Evolutionary conservation across 2,797 vertebrate species (phyloP).

Genomic region (Siniperca obscura): DNA sequence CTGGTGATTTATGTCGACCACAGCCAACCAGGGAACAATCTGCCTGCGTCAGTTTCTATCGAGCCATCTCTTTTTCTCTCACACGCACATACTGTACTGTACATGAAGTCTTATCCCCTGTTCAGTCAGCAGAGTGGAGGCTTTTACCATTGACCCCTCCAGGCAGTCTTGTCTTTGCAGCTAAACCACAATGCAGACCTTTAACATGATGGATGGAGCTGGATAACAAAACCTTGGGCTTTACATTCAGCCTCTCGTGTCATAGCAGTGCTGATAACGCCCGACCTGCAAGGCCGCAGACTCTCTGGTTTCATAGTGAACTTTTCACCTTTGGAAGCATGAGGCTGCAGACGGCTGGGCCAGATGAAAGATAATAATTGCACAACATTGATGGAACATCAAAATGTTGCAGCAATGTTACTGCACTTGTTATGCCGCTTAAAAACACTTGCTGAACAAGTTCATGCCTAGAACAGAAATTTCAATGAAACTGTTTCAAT

Average conservation of each 20-base stretch:
- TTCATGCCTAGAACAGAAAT: too few relatives aligned
- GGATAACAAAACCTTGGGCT: slow-evolving; percentile 42
- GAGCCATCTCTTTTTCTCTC: slow-evolving; percentile 29
- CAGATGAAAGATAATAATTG: not conserved
- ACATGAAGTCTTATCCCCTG: slow-evolving; percentile 53
- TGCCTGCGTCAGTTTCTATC: slow-evolving; percentile 67
- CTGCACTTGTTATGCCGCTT: not conserved
- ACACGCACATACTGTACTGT: slow-evolving; percentile 23
- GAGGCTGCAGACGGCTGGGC: slow-evolving; percentile 10
- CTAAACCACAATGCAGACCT: slow-evolving; percentile 61
- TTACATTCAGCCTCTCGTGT: slow-evolving; percentile 52
- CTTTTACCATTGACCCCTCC: slow-evolving; percentile 69
- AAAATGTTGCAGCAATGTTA: not conserved
- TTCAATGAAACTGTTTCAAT: not conserved
- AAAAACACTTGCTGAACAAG: too few relatives aligned
- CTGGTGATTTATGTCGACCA: slow-evolving; percentile 70
- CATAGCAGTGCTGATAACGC: slow-evolving; percentile 43
- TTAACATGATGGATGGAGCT: slow-evolving; percentile 72
- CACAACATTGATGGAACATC: not conserved
- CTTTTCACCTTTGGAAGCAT: slow-evolving; percentile 26
- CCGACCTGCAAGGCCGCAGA: slow-evolving; percentile 10
- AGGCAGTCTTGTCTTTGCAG: slow-evolving; percentile 49
- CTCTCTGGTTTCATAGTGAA: slow-evolving; percentile 15
- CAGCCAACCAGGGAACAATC: slow-evolving; percentile 67
- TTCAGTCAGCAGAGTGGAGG: slow-evolving; percentile 73